Base-by-base conservation (phyloP, 2,113 vertebrate genomes). In the Gobio gobio region DNA sequence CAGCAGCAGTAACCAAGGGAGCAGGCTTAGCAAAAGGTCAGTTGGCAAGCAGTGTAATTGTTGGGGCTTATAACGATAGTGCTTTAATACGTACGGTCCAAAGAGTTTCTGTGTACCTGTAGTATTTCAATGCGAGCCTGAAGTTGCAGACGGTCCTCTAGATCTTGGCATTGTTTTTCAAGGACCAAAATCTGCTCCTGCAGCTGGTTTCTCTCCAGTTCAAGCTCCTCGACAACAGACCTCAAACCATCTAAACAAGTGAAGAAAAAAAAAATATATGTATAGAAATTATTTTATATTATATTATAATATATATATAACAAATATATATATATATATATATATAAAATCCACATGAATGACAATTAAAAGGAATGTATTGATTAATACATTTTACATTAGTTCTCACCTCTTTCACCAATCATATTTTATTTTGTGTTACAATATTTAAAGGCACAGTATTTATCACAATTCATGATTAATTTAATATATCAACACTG, bases 171-270 rank as follows among this genome's bases (percentile, higher is more conserved):
- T 56, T 94, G 95, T 77, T 97, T 96, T 88, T 98, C 97, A 75
- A 98, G 91, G 3, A 92, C 94, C 61, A 97, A 91, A 29, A 98
- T 98, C 92, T 98, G 97, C 86, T 98, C 97, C 93, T 98, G 97
- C 49, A 98, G 93, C 13, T 97, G 96, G 92, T 98, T 98, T 87
- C 97, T 94, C 83, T 98, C 97, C 85, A 97, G 89, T 93, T 98
- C 97, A 90, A 98, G 85, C 83, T 97, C 96, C 87, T 97, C 96
- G 40, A 98, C 96, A 5, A 98, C 96, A 0, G 96, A 95, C 61
- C 95, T 94, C 76, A 98, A 88, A 59, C 97, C 97, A 90, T 86
- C 92, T 93, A 83, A 58, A 59, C 63, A 7, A 58, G 10, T 1
- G 12, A n/a, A n/a, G 72, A 9, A 54, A 2, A 36, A n/a, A 76